phyloP scores from a whole-genome alignment of 23 tunicate genomes.

The Diplosoma virens region DNA sequence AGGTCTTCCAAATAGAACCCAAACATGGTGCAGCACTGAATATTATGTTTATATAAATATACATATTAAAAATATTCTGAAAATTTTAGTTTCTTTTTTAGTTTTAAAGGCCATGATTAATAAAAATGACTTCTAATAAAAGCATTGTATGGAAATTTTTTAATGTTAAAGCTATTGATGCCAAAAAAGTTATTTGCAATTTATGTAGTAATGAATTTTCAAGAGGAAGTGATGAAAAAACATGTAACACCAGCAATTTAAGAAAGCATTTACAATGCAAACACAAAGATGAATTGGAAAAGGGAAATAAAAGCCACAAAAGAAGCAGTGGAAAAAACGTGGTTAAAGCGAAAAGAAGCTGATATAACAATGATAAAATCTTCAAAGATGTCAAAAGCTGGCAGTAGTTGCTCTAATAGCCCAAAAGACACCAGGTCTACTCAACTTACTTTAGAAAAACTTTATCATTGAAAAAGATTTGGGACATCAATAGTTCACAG shows the following conservation, averaged over 20 bases:
- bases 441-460: conserved; percentile 22
- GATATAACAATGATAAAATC: conserved; percentile 6
- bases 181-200: not conserved
- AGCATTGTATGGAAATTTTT: no score
- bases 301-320: conserved; percentile 13
- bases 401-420: conserved; percentile 9
- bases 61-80: no score
- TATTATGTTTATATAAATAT: no score
- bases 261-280: conserved; percentile 9
- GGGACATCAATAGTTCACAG: conserved; percentile 2
- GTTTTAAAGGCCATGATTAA: no score
- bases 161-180: no score
- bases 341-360: conserved; percentile 5
- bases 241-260: conserved; percentile 18
- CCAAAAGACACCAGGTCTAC: conserved; percentile 14
- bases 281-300: conserved; percentile 13
- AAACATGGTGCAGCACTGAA: no score
- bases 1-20: no score
- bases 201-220: conserved; percentile 2
- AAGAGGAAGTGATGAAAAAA: conserved; percentile 8
- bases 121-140: no score
- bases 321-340: conserved; percentile 1
- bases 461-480: conserved; percentile 2
- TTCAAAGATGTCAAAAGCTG: conserved; percentile 14
- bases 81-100: no score